Base-by-base conservation (phyloP, 2,888 invertebrate genomes). In the Torymus texanus region DNA sequence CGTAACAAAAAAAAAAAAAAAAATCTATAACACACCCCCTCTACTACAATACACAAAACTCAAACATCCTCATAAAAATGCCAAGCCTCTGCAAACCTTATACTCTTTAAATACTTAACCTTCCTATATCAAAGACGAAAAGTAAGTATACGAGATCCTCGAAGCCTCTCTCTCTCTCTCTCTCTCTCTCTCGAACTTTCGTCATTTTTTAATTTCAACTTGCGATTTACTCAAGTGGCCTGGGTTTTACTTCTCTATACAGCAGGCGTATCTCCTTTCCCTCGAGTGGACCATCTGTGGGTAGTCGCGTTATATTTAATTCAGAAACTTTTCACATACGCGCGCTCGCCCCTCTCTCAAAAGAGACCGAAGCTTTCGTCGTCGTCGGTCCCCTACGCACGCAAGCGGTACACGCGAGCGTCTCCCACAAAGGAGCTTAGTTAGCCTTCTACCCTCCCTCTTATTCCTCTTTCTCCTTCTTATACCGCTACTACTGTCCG, bases 361-460 rank as follows among this genome's bases (percentile, higher is more conserved):
- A 14, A 29, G 11, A 63, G 12, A 41, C 5, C 50, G n/a, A 24
- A 8, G 24, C 65, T 29, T 63, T 41, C 50, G 18, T 41, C 12
- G 29, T 29, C 41, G 41, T 41, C 41, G 8, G 41, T 41, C 62
- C 16, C 41, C 56, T 56, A 24, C 56, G 21, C 50, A 29, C 18
- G 62, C 70, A 68, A 41, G 41, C 41, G 41, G 41, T 56, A 74
- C 74, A 59, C 16, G 53, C 29, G 29, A 18, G 41, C 56, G 11
- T 51, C 65, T 13, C 61, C 61, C 74, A 53, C 61, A 70, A 80
- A 74, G 59, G 16, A 80, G 77, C 77, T 80, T 80, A 77, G 61
- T 59, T 62, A 68, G 56, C 21, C 61, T 21, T 2, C 21, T 21
- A 21, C 21, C 21, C 8, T 5, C 41, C 41, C 8, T 1, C 41